These are phyloP conservation scores for Bedellia somnulentella DNA, from an alignment of 2,888 invertebrate species.

Conservation along the genomic window DNA sequence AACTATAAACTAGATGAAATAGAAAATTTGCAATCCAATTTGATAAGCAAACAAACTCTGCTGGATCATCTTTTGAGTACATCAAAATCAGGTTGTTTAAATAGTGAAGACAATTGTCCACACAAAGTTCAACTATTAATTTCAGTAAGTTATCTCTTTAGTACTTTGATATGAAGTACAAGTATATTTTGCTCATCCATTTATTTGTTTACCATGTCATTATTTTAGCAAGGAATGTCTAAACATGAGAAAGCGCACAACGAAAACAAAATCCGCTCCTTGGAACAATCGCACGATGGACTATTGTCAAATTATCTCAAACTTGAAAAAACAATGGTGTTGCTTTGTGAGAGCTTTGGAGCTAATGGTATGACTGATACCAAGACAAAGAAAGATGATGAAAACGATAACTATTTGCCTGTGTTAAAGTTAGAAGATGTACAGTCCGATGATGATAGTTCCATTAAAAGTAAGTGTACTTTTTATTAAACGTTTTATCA, in stretches of 20 bases:
- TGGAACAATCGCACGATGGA: slow-evolving; percentile 26
- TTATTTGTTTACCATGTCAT: too few species aligned
- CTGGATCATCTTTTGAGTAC: slow-evolving; percentile 37
- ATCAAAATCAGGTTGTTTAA: slow-evolving; percentile 28
- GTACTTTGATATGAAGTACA: too few species aligned
- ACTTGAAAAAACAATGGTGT: slow-evolving; percentile 32
- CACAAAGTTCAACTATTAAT: slow-evolving; percentile 34
- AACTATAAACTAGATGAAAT: slow-evolving; percentile 36
- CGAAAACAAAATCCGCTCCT: slow-evolving; percentile 23
- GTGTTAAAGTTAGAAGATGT: slow-evolving; percentile 30
- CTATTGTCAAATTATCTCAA: slow-evolving; percentile 26
- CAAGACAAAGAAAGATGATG: slow-evolving; percentile 13
- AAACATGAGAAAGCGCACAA: slow-evolving; percentile 27
- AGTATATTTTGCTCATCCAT: too few species aligned
- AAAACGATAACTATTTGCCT: too few species aligned
- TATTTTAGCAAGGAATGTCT: slow-evolving; percentile 28
- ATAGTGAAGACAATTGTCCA: slow-evolving; percentile 27
- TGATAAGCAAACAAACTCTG: slow-evolving; percentile 36
- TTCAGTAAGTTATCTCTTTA: slow-evolving; percentile 22
- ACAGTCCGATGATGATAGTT: slow-evolving; percentile 31
- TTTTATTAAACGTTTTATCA: too few species aligned
- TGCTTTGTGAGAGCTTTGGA: slow-evolving; percentile 34
- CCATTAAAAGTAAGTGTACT: slow-evolving; percentile 12
- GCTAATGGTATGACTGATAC: slow-evolving; percentile 11
- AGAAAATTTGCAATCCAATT: slow-evolving; percentile 28